These are phyloP conservation scores for Isurus oxyrinchus DNA, from an alignment of 2,113 vertebrate genomes.

Conservation along the genomic window DNA sequence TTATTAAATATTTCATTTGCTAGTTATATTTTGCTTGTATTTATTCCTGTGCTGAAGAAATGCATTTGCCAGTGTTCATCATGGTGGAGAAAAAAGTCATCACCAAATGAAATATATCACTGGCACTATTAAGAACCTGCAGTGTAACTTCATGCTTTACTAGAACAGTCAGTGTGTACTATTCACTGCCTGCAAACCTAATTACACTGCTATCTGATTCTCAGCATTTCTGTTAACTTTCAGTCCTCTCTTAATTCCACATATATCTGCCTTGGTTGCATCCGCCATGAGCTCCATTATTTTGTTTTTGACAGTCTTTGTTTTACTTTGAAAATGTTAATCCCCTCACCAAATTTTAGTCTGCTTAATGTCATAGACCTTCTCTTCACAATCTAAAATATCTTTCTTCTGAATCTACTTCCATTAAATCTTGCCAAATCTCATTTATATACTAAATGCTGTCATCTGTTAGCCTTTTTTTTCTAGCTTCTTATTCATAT, in stretches of 20 bases:
- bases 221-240: neutral
- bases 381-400: neutral
- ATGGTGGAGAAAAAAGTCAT: neutral
- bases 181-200: neutral
- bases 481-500: too few relatives aligned
- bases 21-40: neutral
- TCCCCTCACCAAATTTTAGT: neutral
- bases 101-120: neutral
- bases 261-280: neutral
- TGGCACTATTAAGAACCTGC: neutral
- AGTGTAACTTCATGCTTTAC: neutral
- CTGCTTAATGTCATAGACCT: neutral
- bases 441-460: neutral
- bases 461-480: neutral
- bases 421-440: neutral
- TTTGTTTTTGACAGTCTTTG: neutral
- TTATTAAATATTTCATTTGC: neutral
- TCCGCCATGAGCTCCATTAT: neutral
- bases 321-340: neutral
- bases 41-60: neutral
- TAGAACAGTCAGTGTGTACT: neutral
- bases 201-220: neutral
- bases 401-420: neutral
- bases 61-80: neutral
- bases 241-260: neutral